Conservation (phyloP, 2,113 vertebrate genomes). For the human region DNA sequence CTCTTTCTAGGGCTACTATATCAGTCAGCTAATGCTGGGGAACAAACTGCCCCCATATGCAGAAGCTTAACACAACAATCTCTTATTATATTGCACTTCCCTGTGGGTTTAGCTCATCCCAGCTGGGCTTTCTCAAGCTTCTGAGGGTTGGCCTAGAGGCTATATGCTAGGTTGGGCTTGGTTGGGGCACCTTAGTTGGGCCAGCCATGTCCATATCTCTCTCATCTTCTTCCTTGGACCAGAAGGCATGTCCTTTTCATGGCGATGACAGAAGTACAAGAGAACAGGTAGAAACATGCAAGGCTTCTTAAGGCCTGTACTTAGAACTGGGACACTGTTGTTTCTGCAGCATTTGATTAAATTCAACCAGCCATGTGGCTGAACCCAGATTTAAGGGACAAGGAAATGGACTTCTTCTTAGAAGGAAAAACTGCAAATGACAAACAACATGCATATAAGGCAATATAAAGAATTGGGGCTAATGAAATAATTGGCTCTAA, state of each 20-base stretch:
- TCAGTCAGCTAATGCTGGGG: neutral
- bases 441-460: neutral
- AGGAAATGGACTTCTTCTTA: neutral
- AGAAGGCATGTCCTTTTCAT: neutral
- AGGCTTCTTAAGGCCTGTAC: neutral
- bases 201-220: neutral
- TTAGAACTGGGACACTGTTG: too few species aligned
- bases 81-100: too few species aligned
- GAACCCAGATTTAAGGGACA: neutral
- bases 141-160: neutral
- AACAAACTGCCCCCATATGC: neutral
- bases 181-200: too few species aligned
- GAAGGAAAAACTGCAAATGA: neutral
- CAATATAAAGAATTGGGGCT: neutral
- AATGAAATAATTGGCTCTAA: neutral
- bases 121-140: neutral
- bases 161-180: neutral
- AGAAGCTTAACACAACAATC: neutral
- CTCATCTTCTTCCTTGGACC: neutral
- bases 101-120: neutral
- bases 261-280: neutral
- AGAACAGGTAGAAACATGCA: neutral
- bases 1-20: neutral
- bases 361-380: accelerated
- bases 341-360: neutral